A percentile compares a stretch with the other conserved stretches of the same genome.
Evolutionary conservation across 2,797 vertebrate genomes (phyloP).

Genomic region (Sarcoramphus papa): DNA sequence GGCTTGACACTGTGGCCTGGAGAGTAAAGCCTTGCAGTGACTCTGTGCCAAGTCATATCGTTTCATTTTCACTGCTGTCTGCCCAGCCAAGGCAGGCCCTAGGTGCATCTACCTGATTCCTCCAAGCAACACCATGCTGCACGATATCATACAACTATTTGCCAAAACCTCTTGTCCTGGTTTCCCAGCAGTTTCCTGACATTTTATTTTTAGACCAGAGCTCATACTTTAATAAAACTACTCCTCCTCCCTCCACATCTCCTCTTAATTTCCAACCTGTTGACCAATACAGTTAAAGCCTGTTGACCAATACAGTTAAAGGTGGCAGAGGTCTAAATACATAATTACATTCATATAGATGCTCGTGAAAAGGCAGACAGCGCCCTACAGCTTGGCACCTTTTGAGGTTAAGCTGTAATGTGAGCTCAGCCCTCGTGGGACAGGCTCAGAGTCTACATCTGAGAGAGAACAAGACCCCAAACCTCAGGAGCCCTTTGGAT

Average conservation of each 20-base stretch:
- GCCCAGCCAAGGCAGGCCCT: neutral
- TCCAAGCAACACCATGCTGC: neutral
- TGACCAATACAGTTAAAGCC: neutral
- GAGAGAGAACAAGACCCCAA: neutral
- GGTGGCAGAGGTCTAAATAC: neutral
- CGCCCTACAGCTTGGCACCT: neutral
- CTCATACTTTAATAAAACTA: neutral
- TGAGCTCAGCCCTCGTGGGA: neutral
- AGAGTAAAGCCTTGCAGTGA: neutral
- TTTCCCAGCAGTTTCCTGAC: neutral
- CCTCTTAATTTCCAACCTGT: neutral
- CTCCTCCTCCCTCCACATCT: neutral
- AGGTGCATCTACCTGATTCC: fast-evolving
- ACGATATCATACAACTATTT: neutral
- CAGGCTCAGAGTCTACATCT: neutral
- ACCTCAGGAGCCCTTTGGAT: neutral
- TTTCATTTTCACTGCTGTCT: neutral
- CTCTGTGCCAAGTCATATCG: neutral
- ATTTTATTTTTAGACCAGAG: neutral
- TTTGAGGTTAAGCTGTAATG: neutral
- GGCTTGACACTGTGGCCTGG: fast-evolving
- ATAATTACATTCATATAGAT: no score
- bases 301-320: neutral
- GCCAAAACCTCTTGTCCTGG: neutral
- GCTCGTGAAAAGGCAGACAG: neutral